Evolutionary conservation across 2,888 invertebrate genomes (phyloP), one percentile per base, ranked within the genome.

Genomic region (Biston stratarius): DNA sequence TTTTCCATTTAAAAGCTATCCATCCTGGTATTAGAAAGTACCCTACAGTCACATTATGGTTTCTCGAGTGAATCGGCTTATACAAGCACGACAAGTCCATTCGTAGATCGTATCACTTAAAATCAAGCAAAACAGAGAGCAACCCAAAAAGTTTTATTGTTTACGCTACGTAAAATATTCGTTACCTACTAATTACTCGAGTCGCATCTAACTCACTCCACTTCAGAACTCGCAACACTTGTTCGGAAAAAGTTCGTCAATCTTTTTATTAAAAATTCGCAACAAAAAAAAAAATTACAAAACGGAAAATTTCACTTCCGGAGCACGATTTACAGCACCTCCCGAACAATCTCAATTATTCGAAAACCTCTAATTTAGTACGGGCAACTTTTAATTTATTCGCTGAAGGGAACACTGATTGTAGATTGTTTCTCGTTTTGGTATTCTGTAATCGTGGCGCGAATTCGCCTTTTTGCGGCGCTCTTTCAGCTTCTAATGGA

Each of bases 351-450:
- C 78, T 82, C 82, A 84, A 85, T 86, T 85, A 87, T 86, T 86
- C 81, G 75, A 74, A 80, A 83, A 82, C 85, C 84, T 83, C 81
- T 84, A 87, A 86, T 87, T 86, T 81, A 80, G 78, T 81, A 79
- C 80, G 74, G 82, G 78, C 79, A 85, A 86, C 84, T 87, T 88
- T 84, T 86, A 88, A 88, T 87, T 88, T 87, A 87, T 87, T 86
- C 86, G 76, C 74, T 72, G 80, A 80, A 83, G 83, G 81, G 79
- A 84, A 80, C 79, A 75, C 84, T 87, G 87, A 87, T 87, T 87
- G 83, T 84, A 85, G 86, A 88, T 87, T 87, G 87, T 86, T 86
- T 84, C 77, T 80, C 80, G 77, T 85, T 85, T 86, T 76, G 81
- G 83, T 83, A 86, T 87, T 85, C 84, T 76, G 74, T 75, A 71